A percentile compares a stretch with the other conserved stretches of the same genome.
phyloP scores from a whole-genome alignment of 2,113 vertebrate genomes.

The Edolisoma coerulescens region DNA sequence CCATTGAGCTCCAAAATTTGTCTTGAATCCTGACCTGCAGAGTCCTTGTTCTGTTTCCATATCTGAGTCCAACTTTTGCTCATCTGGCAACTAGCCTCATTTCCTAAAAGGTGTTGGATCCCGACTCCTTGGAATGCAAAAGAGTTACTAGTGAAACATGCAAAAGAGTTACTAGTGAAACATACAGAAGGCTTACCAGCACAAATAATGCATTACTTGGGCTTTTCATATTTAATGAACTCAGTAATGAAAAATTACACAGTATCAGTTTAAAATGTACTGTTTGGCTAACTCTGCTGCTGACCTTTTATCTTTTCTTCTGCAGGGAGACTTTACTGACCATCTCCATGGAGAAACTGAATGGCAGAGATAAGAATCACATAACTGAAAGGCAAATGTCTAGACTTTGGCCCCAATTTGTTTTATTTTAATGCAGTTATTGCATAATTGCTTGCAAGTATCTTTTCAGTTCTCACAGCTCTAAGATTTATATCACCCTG shows the following conservation, averaged over 20 bases:
- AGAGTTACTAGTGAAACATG: no score
- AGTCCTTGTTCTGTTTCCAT: neutral
- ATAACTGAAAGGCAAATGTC: neutral
- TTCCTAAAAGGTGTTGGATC: neutral
- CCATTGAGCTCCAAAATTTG: neutral
- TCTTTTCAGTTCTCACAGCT: neutral
- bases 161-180: neutral
- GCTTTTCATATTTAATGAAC: neutral
- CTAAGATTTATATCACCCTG: neutral
- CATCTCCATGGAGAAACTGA: neutral
- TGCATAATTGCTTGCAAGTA: neutral
- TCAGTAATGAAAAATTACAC: neutral
- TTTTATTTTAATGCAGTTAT: conserved; percentile 9
- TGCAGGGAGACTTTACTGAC: neutral
- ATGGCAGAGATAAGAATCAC: neutral
- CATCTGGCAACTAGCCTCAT: neutral
- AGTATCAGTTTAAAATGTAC: neutral
- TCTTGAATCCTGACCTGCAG: neutral
- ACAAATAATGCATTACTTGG: neutral
- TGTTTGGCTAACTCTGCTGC: neutral
- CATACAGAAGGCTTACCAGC: neutral
- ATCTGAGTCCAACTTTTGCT: neutral
- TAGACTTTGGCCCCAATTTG: neutral
- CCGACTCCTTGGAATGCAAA: neutral
- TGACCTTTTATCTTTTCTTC: neutral